phyloP scores from a whole-genome alignment of 92 coral and sea anemone species.

The Zoanthus solanderi region DNA sequence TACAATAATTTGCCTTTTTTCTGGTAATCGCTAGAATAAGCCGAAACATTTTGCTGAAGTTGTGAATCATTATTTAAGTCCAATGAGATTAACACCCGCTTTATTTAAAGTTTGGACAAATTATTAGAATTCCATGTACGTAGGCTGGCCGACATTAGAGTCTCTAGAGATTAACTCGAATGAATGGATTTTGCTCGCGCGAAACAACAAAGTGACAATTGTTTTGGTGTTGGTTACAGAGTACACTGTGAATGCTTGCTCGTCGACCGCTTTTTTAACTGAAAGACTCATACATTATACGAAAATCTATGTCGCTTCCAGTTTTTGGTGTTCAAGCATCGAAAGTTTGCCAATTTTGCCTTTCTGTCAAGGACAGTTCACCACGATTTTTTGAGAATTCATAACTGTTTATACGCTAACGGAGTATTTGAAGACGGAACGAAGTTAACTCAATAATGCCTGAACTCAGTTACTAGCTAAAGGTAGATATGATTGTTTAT shows the following conservation, averaged over 20 bases:
- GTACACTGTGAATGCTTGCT: not conserved
- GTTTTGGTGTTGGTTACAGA: conserved; percentile 4
- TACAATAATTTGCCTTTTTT: not conserved
- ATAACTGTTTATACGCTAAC: not conserved
- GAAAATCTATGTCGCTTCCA: not conserved
- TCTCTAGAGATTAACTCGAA: conserved; percentile 28
- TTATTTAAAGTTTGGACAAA: conserved; percentile 11
- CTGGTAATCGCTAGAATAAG: conserved; percentile 1
- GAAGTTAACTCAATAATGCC: not conserved
- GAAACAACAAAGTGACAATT: not conserved
- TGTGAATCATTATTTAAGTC: conserved; percentile 30
- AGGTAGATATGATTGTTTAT: not conserved
- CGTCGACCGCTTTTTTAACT: not conserved
- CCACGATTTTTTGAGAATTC: not conserved
- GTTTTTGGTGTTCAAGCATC: not conserved
- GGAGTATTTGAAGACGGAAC: not conserved
- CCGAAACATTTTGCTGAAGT: not conserved
- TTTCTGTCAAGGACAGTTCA: not conserved
- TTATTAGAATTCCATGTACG: conserved; percentile 5
- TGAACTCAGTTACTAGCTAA: not conserved
- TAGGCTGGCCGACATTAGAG: not conserved
- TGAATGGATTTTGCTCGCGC: conserved; percentile 38
- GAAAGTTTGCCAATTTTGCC: not conserved
- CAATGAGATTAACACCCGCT: conserved; percentile 35
- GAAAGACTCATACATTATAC: not conserved